phyloP scores from a whole-genome alignment of 2,888 invertebrate species.

The Conomelus anceps region DNA sequence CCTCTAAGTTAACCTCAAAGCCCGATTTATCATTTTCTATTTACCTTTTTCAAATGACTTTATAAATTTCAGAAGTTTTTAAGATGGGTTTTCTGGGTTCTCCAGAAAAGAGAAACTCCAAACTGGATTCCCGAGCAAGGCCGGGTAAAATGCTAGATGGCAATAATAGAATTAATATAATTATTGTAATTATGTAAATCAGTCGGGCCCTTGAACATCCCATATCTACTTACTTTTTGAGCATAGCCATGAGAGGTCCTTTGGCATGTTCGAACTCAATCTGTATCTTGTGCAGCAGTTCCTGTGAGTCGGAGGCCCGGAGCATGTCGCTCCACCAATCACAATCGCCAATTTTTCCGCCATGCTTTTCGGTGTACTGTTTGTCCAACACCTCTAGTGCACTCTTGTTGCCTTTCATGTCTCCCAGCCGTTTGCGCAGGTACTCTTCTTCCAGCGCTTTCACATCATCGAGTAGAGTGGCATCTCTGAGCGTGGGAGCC shows the following conservation, averaged over 20 bases:
- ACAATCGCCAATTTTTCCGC: background rate
- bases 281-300: background rate
- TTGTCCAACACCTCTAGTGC: background rate
- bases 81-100: too few species aligned
- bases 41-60: too few species aligned
- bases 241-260: background rate
- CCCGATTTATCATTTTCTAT: too few species aligned
- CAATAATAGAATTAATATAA: too few species aligned
- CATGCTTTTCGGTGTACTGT: background rate
- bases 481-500: constrained; percentile 48
- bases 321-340: background rate
- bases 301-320: background rate
- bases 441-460: constrained; percentile 52
- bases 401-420: constrained; percentile 22
- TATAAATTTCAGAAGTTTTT: too few species aligned
- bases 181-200: background rate
- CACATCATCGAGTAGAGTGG: constrained; percentile 45
- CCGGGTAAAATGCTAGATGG: too few species aligned
- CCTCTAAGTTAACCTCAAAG: too few species aligned
- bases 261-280: background rate
- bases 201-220: background rate
- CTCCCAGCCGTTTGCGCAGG: constrained; percentile 42
- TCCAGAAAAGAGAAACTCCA: too few species aligned
- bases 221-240: background rate
- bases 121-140: too few species aligned